Percentiles rank a stretch among this genome's conserved stretches.
Conservation (phyloP, 2,888 invertebrate genomes). For the Podotricha telesiphe region DNA sequence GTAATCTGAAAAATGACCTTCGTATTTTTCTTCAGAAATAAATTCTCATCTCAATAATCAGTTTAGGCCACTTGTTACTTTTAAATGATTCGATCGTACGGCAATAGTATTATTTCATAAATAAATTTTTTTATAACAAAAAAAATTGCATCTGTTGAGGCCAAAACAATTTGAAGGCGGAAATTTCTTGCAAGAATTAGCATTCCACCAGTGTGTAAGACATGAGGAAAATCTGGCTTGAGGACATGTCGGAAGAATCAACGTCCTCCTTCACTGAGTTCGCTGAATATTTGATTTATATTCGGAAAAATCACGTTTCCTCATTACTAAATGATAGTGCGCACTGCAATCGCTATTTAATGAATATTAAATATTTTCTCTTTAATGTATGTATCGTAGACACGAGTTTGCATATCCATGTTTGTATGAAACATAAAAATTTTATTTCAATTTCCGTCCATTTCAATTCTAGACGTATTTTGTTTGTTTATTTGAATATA, state of each 20-base stretch:
- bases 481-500: too few relatives aligned
- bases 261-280: constrained; percentile 53
- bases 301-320: constrained; percentile 53
- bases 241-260: constrained; percentile 49
- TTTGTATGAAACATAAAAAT: neutral
- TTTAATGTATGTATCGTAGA: neutral
- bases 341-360: neutral
- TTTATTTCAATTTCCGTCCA: neutral
- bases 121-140: neutral
- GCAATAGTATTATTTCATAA: neutral
- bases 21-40: too few relatives aligned
- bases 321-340: constrained; percentile 42
- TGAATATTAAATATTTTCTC: constrained; percentile 2
- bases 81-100: too few relatives aligned
- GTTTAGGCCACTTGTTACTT: too few relatives aligned
- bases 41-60: too few relatives aligned
- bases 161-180: constrained; percentile 41
- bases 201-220: constrained; percentile 58
- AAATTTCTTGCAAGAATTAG: constrained; percentile 51
- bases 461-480: too few relatives aligned
- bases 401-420: neutral
- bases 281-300: constrained; percentile 59
- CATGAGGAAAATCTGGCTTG: constrained; percentile 62
- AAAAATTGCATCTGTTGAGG: constrained; percentile 23
- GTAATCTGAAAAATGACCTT: too few relatives aligned